phyloP scores from a whole-genome alignment of 2,113 vertebrate species.

The Fulmarus glacialis region DNA sequence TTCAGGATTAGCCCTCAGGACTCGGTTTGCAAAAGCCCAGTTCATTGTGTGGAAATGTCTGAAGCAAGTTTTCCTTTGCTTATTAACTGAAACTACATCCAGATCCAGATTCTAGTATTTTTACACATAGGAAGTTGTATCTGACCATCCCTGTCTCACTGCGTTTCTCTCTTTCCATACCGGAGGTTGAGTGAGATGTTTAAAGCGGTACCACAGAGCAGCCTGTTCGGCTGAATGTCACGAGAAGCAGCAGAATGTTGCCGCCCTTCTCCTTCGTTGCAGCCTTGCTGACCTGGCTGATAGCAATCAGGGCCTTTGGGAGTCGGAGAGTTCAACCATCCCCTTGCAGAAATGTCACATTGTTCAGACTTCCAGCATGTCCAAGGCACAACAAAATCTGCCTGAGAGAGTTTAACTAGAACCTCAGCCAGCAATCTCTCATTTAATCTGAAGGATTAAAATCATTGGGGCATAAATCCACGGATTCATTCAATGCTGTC shows the following conservation, averaged over 20 bases:
- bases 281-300: not conserved
- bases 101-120: not conserved
- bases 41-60: not conserved
- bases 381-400: not conserved
- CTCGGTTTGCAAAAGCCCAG: not conserved
- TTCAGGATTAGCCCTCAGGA: not conserved
- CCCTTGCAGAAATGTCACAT: not conserved
- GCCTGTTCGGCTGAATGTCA: not conserved
- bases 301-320: not conserved
- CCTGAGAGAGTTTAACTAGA: not conserved
- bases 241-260: not conserved
- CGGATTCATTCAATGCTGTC: not conserved
- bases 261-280: not conserved
- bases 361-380: not conserved
- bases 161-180: not conserved
- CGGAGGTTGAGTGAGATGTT: not conserved
- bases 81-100: not conserved
- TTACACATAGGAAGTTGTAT: not conserved
- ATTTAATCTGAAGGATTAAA: slow-evolving; percentile 6
- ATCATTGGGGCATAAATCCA: not conserved
- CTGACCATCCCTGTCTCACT: not conserved
- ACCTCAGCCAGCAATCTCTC: not conserved
- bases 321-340: not conserved
- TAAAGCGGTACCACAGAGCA: not conserved
- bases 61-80: not conserved